phyloP scores from a whole-genome alignment of 2,888 invertebrate genomes.

The Phyllotreta cruciferae region DNA sequence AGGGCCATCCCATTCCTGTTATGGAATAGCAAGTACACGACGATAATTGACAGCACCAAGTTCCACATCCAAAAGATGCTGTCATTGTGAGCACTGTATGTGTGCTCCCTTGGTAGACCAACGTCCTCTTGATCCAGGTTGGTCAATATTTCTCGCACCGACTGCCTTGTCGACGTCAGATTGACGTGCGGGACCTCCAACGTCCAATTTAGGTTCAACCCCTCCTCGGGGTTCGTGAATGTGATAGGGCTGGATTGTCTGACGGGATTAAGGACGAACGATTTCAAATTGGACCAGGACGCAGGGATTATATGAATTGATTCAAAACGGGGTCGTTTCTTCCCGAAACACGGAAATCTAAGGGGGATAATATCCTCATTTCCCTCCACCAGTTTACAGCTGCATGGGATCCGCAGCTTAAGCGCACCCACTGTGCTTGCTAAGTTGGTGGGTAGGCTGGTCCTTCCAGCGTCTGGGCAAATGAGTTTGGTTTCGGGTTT shows the following conservation, averaged over 20 bases:
- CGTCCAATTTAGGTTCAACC: slow-evolving; percentile 31
- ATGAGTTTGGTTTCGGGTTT: neutral
- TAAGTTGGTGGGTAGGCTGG: neutral
- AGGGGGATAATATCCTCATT: slow-evolving; percentile 28
- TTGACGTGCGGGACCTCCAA: slow-evolving; percentile 20
- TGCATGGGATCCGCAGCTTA: slow-evolving; percentile 15
- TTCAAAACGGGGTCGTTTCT: neutral
- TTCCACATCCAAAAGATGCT: slow-evolving; percentile 1
- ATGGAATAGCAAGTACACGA: neutral
- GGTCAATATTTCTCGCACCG: neutral
- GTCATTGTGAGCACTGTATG: neutral
- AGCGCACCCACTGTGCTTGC: slow-evolving; percentile 12
- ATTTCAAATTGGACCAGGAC: slow-evolving; percentile 29
- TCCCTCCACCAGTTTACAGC: slow-evolving; percentile 13
- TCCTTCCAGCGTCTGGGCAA: neutral
- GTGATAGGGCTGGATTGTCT: slow-evolving; percentile 8
- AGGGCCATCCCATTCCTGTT: neutral
- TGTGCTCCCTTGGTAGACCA: neutral
- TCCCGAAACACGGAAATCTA: slow-evolving; percentile 14
- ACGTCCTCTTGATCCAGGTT: neutral
- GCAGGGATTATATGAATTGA: slow-evolving; percentile 27
- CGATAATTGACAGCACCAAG: neutral
- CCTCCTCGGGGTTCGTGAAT: slow-evolving; percentile 19
- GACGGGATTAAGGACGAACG: slow-evolving; percentile 30
- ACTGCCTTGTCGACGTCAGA: too few relatives aligned